phyloP scores from a whole-genome alignment of 2,113 vertebrate genomes.

The Poecilia latipinna region DNA sequence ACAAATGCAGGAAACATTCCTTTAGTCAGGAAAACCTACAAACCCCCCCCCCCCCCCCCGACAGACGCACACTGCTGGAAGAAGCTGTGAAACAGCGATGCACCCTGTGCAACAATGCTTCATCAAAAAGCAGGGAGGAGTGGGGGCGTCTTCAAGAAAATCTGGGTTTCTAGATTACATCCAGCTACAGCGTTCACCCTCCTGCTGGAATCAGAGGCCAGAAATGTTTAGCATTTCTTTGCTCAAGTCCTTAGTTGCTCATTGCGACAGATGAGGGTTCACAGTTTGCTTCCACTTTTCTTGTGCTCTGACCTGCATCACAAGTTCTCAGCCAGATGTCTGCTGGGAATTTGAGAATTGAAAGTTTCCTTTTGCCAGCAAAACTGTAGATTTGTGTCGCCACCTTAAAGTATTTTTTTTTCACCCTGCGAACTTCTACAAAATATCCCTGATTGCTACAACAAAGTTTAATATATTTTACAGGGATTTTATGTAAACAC shows the following conservation, averaged over 20 bases:
- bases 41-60: slow-evolving; percentile 15
- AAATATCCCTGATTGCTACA: no score
- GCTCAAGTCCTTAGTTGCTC: neutral
- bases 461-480: no score
- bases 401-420: no score
- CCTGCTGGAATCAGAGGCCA: slow-evolving; percentile 27
- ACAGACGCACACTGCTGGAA: slow-evolving; percentile 15
- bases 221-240: slow-evolving; percentile 17
- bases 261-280: neutral
- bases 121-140: slow-evolving; percentile 50
- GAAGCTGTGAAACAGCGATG: slow-evolving; percentile 57
- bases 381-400: no score
- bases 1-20: slow-evolving; percentile 48
- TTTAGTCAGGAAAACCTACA: slow-evolving; percentile 38
- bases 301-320: neutral
- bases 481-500: no score
- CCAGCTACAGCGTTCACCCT: slow-evolving; percentile 48
- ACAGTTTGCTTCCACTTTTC: neutral
- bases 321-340: neutral
- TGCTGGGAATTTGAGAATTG: no score
- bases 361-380: neutral
- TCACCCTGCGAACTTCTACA: no score
- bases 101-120: slow-evolving; percentile 66
- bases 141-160: slow-evolving; percentile 50
- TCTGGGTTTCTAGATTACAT: slow-evolving; percentile 66